A percentile compares a stretch with the other conserved stretches of the same genome.
Evolutionary conservation across 2,888 invertebrate species (phyloP).

Genomic region (Spialia ferax): DNA sequence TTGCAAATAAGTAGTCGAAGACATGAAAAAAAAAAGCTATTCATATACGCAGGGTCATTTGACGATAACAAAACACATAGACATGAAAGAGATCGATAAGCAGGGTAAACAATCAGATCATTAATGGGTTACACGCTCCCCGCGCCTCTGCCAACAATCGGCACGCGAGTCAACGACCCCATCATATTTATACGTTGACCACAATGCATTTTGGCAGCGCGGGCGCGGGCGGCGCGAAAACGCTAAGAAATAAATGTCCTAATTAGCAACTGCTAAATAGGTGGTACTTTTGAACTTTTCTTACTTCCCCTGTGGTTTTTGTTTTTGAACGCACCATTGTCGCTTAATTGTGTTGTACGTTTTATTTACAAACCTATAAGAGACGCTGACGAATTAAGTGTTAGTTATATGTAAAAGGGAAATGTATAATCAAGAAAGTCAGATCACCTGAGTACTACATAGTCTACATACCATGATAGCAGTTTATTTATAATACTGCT

Average conservation of each 20-base stretch:
- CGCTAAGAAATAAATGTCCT: conserved; percentile 25
- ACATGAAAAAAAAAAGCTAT: background rate
- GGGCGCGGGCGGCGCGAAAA: conserved; percentile 26
- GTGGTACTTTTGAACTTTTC: background rate
- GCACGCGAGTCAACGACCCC: conserved; percentile 35
- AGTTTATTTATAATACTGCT: no score
- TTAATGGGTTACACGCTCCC: conserved; percentile 32
- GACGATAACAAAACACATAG: background rate
- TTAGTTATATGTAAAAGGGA: no score
- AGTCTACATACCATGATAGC: no score
- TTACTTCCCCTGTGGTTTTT: background rate
- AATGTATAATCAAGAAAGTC: no score
- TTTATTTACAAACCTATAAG: no score
- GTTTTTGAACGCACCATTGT: background rate
- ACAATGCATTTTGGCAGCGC: conserved; percentile 37
- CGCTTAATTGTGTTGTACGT: no score
- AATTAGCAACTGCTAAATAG: conserved; percentile 29
- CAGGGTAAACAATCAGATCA: conserved; percentile 33
- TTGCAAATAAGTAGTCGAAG: background rate
- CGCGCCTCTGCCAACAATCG: conserved; percentile 36
- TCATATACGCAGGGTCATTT: background rate
- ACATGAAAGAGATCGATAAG: conserved; percentile 18
- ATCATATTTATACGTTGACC: conserved; percentile 38
- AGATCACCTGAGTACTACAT: no score
- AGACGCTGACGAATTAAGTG: no score